Base-by-base conservation (phyloP, 2,888 invertebrate species). In the Auanema freiburgensis region DNA sequence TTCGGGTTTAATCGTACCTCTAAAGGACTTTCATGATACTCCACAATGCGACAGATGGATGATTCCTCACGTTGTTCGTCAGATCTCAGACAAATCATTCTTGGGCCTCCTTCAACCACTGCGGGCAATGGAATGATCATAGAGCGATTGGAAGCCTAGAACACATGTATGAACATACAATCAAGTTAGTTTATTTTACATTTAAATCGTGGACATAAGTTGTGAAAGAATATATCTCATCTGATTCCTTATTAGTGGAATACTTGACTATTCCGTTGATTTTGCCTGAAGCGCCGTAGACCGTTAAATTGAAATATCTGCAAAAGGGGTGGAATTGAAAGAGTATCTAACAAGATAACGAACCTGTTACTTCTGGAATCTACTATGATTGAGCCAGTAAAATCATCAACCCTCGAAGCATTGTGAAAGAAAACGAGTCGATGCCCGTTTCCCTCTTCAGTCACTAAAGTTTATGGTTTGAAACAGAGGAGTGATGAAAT, bases 381-480 rank as follows among this genome's bases (percentile, higher is more conserved):
- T 5, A 79, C 76, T 24, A 82, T 66, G 44, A 82, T 77, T 14
- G 74, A 67, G 14, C 78, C 82, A 16, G 69, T 62, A 59, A 82
- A 82, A 50, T 79, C 80, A 8, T 67, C 68, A 16, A 82, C 69
- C 50, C 66, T 33, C 2, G 78, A 79, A 14, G 79, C 71, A 52
- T 83, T 83, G 71, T 82, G 82, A 59, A 80, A 75, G 70, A 82
- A 82, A 1, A 74, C 66, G n/a, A 79, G 51, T 16, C 63, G 67
- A 23, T 71, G 62, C 16, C 64, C 70, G 11, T 67, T 67, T n/a
- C 64, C 59, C 10, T 74, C 71, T 5, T 67, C 71, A 16, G 67
- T 56, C 55, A 71, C 72, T 72, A 62, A 55, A 67, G 40, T 24
- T 21, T 0, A 52, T 23, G 8, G n/a, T 21, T 1, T 2, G 8